Conservation (phyloP, 2,113 vertebrate species). For the Proteles cristata region DNA sequence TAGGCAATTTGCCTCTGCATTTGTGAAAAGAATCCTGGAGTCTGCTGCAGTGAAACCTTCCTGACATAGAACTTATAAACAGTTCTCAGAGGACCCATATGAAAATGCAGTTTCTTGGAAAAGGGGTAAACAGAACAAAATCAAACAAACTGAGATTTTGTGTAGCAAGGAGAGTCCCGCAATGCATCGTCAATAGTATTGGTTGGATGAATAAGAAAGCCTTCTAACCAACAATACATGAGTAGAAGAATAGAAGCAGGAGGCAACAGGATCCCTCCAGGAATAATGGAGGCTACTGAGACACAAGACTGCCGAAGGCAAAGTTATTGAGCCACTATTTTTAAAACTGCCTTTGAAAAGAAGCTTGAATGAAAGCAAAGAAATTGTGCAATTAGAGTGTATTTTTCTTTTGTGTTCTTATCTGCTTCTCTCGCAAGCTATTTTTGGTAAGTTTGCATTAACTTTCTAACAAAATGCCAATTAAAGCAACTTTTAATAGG, state of each 20-base stretch:
- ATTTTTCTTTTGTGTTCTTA: constrained; percentile 58
- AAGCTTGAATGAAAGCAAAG: constrained; percentile 32
- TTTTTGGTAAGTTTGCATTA: constrained; percentile 72
- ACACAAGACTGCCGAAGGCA: background rate
- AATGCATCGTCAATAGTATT: background rate
- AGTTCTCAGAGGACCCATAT: background rate
- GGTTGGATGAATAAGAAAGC: background rate
- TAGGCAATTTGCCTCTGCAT: background rate
- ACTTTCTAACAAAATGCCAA: constrained; percentile 74
- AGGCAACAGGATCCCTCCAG: background rate
- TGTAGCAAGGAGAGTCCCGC: background rate
- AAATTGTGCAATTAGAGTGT: constrained; percentile 25
- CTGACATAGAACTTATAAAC: background rate
- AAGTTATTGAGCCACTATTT: background rate
- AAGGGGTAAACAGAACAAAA: constrained; percentile 25
- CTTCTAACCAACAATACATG: background rate
- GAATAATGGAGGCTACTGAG: background rate
- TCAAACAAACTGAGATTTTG: background rate
- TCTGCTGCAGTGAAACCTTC: background rate
- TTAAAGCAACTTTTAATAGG: constrained; percentile 67
- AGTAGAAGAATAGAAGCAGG: background rate
- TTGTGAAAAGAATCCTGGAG: background rate
- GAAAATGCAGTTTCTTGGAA: constrained; percentile 10
- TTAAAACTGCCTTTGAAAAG: constrained; percentile 35
- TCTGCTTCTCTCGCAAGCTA: constrained; percentile 62